Conservation (phyloP, 2,113 vertebrate species). For the Tupaia tana region DNA sequence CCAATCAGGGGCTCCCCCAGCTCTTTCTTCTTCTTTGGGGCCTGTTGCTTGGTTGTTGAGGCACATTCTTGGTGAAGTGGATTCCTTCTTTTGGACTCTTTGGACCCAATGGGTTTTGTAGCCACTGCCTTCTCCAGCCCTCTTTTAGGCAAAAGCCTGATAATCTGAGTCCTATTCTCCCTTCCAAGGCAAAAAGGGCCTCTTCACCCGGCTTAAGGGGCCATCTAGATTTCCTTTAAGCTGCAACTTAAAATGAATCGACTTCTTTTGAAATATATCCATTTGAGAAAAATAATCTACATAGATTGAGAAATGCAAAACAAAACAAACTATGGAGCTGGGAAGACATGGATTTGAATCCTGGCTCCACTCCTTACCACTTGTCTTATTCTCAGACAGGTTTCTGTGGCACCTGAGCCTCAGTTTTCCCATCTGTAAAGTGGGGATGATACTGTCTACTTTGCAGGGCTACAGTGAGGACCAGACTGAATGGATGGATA, state of each 20-base stretch:
- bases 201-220: background rate
- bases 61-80: conserved; percentile 39
- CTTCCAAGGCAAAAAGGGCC: background rate
- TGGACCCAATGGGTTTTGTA: background rate
- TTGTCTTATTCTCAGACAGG: background rate
- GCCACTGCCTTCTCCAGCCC: background rate
- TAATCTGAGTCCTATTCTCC: background rate
- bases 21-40: background rate
- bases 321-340: background rate
- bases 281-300: background rate
- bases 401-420: background rate
- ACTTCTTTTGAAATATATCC: background rate
- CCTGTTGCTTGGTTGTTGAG: conserved; percentile 38
- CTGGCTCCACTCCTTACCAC: background rate
- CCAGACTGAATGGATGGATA: background rate
- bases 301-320: background rate
- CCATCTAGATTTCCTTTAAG: background rate
- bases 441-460: background rate
- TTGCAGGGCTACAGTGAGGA: background rate
- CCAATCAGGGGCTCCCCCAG: background rate
- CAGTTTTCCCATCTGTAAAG: background rate
- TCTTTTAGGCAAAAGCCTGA: background rate
- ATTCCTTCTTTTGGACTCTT: background rate
- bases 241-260: background rate
- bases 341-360: background rate